Evolutionary conservation across 2,113 vertebrate species (phyloP).

Genomic region (Boleophthalmus pectinirostris): DNA sequence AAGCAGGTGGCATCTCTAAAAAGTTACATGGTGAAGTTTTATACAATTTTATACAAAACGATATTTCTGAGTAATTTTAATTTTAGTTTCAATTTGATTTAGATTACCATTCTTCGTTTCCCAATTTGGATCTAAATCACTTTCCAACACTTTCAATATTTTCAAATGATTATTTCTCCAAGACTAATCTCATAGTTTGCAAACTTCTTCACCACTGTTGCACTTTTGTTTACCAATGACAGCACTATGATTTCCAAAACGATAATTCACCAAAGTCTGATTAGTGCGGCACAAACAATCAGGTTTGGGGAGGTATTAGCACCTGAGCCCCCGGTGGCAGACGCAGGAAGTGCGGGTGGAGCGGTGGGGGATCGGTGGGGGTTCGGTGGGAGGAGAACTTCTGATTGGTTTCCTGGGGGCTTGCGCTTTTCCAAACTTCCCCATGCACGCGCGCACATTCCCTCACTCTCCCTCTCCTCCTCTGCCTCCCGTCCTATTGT

Average conservation of each 20-base stretch:
- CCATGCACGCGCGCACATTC: slow-evolving; percentile 63
- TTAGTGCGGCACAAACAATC: slow-evolving; percentile 73
- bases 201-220: slow-evolving; percentile 37
- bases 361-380: not conserved
- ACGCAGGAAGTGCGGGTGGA: slow-evolving; percentile 68
- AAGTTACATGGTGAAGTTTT: not conserved
- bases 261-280: slow-evolving; percentile 69
- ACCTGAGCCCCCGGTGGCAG: slow-evolving; percentile 79
- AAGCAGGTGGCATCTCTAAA: no score
- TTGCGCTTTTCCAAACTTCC: slow-evolving; percentile 64
- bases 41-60: not conserved
- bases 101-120: not conserved
- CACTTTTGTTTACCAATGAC: slow-evolving; percentile 65
- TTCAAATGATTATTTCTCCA: slow-evolving; percentile 9
- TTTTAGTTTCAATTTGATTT: not conserved
- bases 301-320: slow-evolving; percentile 74
- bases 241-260: slow-evolving; percentile 67
- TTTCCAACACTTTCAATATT: not conserved
- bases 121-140: not conserved
- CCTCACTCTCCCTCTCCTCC: slow-evolving; percentile 56
- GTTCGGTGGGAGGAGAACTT: slow-evolving; percentile 60
- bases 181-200: slow-evolving; percentile 34
- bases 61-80: not conserved
- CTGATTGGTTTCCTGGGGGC: slow-evolving; percentile 78
- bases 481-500: slow-evolving; percentile 61